Percentiles rank a stretch among this genome's conserved stretches.
These are phyloP conservation scores for Mormyrus proboscirostris DNA, from an alignment of 2,797 vertebrate species.

Conservation along the genomic window DNA sequence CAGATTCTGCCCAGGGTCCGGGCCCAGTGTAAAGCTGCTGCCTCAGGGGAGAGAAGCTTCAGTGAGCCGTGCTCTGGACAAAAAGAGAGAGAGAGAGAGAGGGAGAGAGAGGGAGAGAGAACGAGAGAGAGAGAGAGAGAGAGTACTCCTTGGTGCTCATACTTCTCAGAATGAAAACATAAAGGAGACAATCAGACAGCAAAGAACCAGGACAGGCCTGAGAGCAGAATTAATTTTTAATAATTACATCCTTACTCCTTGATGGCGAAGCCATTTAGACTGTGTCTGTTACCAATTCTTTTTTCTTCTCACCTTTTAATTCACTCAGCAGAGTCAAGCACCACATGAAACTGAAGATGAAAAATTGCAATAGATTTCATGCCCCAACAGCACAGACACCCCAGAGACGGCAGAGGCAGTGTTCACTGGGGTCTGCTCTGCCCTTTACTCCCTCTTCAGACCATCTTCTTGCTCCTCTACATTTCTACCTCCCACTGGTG, in stretches of 20 bases:
- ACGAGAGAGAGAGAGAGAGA: neutral
- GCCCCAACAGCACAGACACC: neutral
- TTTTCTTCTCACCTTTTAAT: neutral
- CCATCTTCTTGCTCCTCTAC: neutral
- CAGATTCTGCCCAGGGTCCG: neutral
- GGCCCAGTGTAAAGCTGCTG: neutral
- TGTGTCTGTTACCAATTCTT: neutral
- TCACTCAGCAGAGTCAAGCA: neutral
- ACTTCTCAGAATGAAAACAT: neutral
- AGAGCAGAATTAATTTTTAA: neutral
- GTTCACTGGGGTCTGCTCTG: neutral
- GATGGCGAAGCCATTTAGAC: neutral
- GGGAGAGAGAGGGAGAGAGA: neutral
- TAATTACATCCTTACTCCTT: neutral
- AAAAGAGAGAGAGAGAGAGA: neutral
- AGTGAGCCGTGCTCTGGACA: neutral
- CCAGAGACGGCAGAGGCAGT: neutral
- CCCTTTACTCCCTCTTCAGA: neutral
- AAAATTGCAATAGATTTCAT: neutral
- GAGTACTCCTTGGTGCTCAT: neutral
- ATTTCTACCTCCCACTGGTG: neutral
- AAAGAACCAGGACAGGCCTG: neutral
- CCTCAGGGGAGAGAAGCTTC: neutral
- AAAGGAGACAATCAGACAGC: neutral
- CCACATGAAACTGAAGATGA: neutral